These are phyloP conservation scores for Progne subis DNA, from an alignment of 2,113 vertebrate genomes.

Conservation along the genomic window DNA sequence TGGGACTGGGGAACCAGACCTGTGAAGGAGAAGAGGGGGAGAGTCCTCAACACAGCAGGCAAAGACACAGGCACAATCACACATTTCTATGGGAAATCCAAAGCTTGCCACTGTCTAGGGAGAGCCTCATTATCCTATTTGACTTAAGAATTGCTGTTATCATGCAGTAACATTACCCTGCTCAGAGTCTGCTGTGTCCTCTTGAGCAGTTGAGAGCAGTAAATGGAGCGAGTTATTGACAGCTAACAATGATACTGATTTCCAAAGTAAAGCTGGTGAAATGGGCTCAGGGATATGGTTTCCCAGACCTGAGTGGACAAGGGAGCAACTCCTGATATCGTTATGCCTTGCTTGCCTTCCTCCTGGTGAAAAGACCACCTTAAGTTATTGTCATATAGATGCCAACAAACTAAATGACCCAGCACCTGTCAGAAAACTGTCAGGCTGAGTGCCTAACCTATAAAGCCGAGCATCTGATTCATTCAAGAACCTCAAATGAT, in stretches of 20 bases:
- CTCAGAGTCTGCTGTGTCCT: background rate
- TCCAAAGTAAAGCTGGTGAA: slow-evolving; percentile 11
- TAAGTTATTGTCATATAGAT: background rate
- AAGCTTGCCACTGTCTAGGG: background rate
- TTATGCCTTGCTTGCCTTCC: background rate
- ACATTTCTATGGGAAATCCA: background rate
- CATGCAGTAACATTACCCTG: background rate
- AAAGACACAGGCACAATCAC: background rate
- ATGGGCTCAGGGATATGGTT: background rate
- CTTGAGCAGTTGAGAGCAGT: background rate
- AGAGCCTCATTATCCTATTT: slow-evolving; percentile 18
- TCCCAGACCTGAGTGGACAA: background rate
- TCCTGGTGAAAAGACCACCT: background rate
- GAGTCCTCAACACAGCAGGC: background rate
- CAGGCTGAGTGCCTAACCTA: rapidly evolving
- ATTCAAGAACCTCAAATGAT: background rate
- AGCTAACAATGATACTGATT: background rate
- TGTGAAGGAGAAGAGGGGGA: background rate
- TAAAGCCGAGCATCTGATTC: background rate
- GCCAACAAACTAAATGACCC: background rate
- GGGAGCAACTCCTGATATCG: background rate
- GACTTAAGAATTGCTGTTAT: slow-evolving; percentile 44
- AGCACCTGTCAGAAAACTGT: background rate
- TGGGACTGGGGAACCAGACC: slow-evolving; percentile 23
- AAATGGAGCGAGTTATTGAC: slow-evolving; percentile 26